These are phyloP conservation scores for Gobius niger DNA, from an alignment of 2,113 vertebrate species.

Conservation along the genomic window DNA sequence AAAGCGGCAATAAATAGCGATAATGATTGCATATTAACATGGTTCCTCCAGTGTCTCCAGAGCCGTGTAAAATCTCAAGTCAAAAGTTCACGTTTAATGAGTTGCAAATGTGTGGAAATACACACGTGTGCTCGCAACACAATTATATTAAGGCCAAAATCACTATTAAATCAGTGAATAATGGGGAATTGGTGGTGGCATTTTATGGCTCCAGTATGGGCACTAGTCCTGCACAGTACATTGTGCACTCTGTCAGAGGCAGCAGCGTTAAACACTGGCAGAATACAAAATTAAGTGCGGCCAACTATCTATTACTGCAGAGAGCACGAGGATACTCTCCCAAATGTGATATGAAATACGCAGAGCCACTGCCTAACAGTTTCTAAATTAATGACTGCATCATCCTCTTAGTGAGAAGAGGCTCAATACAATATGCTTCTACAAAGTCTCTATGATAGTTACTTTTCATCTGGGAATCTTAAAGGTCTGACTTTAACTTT, in stretches of 20 bases:
- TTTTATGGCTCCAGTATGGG: not conserved
- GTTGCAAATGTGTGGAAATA: not conserved
- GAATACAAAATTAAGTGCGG: constrained; percentile 8
- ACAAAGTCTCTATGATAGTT: not conserved
- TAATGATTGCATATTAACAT: not conserved
- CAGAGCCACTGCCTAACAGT: not conserved
- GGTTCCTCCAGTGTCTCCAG: not conserved
- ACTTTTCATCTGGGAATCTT: no score
- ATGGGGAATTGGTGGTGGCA: not conserved
- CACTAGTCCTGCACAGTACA: not conserved
- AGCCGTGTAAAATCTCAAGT: not conserved
- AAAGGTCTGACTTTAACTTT: no score
- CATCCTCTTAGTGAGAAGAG: not conserved
- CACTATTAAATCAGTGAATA: not conserved
- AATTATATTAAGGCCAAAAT: not conserved
- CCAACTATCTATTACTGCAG: constrained; percentile 3
- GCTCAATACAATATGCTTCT: not conserved
- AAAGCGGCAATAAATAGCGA: not conserved
- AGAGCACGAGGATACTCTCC: not conserved
- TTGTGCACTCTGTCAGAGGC: not conserved
- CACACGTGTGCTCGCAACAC: not conserved
- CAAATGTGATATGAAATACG: not conserved
- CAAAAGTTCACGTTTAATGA: constrained; percentile 4
- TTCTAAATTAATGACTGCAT: not conserved
- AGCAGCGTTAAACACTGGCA: constrained; percentile 2